Percentiles rank a stretch among this genome's conserved stretches.
These are phyloP conservation scores for Teleogryllus occipitalis DNA, from an alignment of 1,140 invertebrate genomes.

Conservation along the genomic window DNA sequence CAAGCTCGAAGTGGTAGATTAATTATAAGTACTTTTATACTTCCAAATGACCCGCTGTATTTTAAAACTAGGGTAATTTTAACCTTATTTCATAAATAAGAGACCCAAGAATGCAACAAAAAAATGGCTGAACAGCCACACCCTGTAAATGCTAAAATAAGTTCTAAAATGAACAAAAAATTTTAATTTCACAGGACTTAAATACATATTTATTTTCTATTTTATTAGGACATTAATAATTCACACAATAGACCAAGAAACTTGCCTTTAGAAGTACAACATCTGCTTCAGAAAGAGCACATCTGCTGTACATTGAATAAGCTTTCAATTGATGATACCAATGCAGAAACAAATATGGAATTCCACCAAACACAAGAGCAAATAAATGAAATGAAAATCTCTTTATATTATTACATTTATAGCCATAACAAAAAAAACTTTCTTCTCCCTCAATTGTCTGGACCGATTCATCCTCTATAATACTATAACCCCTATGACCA, in stretches of 20 bases:
- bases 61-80: not conserved
- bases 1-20: not conserved
- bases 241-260: not conserved
- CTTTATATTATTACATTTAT: not conserved
- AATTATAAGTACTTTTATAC: not conserved
- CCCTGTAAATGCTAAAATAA: not conserved
- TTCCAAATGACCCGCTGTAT: not conserved
- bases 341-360: slow-evolving; percentile 6
- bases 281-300: slow-evolving; percentile 8
- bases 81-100: no score
- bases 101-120: not conserved
- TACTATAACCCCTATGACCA: not conserved
- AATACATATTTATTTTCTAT: not conserved
- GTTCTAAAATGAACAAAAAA: not conserved
- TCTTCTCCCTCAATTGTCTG: slow-evolving; percentile 13
- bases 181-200: not conserved
- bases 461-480: not conserved
- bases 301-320: slow-evolving; percentile 8
- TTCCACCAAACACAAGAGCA: slow-evolving; percentile 7
- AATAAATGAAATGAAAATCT: slow-evolving; percentile 2
- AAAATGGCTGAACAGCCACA: not conserved
- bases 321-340: slow-evolving; percentile 13
- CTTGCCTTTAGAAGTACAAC: slow-evolving; percentile 15
- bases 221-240: not conserved
- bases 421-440: slow-evolving; percentile 7